Evolutionary conservation across 2,888 invertebrate species (phyloP), one percentile per base, ranked within the genome.

Genomic region (Tanytarsus gracilentus): DNA sequence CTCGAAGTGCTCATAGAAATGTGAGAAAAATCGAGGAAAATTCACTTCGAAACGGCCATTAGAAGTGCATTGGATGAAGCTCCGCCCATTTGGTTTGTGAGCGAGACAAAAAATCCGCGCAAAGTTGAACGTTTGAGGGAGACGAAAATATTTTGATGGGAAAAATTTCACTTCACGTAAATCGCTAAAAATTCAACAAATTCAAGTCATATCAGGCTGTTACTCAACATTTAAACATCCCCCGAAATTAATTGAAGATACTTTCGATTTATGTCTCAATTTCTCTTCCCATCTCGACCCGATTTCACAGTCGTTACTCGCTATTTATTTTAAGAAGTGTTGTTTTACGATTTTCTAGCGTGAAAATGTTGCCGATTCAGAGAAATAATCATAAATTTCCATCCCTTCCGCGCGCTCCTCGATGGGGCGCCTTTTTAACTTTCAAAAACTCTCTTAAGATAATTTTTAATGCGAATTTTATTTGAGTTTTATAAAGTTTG

Each of bases 261-360:
- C 39, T 40, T 56, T 56, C 55, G 48, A 58, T 48, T 58, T 58
- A 58, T 58, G 58, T 40, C 44, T 58, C 58, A 58, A 58, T 58
- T 56, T 40, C 58, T 27, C 36, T 21, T 55, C 44, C 23, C 27
- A 26, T 23, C 27, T 58, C 58, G 58, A 58, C 58, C 58, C 44
- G 48, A 58, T 58, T 58, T 48, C 48, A 23, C 58, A 58, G 58
- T 58, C 58, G 30, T 58, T 48, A 48, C 48, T 58, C 30, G 58
- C 58, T 48, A 58, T 58, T 58, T 58, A 58, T 58, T 58, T 40
- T 48, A 58, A 48, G 48, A 58, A 58, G 58, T 58, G 58, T 48
- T 48, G 48, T 48, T 58, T 58, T 58, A 48, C 39, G 40, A 40
- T 26, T 56, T 48, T 48, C 58, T 44, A 27, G 44, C 58, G 29